Evolutionary conservation across 92 coral and sea anemone species (phyloP).

Genomic region (Paramuricea clavata): DNA sequence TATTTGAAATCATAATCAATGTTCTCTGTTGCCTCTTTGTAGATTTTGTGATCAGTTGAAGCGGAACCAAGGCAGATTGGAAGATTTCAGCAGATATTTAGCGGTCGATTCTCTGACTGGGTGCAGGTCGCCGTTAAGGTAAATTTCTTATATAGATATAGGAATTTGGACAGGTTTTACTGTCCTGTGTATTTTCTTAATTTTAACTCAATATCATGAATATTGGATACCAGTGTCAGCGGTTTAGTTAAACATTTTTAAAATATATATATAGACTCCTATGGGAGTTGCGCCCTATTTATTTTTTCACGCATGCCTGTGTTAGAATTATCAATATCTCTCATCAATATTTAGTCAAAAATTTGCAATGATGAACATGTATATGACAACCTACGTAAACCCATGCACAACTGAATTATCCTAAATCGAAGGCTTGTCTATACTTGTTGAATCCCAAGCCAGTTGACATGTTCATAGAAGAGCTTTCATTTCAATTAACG

Average conservation of each 20-base stretch:
- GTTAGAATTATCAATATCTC: neutral
- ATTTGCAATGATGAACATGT: no score
- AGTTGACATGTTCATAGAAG: no score
- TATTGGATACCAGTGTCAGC: neutral
- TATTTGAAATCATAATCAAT: neutral
- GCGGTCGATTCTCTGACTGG: slow-evolving; percentile 12
- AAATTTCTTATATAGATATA: neutral
- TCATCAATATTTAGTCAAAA: no score
- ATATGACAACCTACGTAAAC: no score
- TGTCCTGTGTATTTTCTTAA: neutral
- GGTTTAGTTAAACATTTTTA: no score
- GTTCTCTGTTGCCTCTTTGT: neutral
- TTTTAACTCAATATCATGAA: neutral
- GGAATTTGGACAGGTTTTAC: neutral
- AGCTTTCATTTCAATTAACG: no score
- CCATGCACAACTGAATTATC: no score
- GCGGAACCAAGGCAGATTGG: neutral
- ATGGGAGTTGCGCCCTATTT: neutral
- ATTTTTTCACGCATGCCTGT: neutral
- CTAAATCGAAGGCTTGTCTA: no score
- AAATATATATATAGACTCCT: neutral
- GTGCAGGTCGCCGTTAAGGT: slow-evolving; percentile 12
- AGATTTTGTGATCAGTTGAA: neutral
- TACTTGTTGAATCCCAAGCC: no score
- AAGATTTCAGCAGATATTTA: neutral